phyloP scores from a whole-genome alignment of 2,797 vertebrate genomes.

The Kryptopterus vitreolus region DNA sequence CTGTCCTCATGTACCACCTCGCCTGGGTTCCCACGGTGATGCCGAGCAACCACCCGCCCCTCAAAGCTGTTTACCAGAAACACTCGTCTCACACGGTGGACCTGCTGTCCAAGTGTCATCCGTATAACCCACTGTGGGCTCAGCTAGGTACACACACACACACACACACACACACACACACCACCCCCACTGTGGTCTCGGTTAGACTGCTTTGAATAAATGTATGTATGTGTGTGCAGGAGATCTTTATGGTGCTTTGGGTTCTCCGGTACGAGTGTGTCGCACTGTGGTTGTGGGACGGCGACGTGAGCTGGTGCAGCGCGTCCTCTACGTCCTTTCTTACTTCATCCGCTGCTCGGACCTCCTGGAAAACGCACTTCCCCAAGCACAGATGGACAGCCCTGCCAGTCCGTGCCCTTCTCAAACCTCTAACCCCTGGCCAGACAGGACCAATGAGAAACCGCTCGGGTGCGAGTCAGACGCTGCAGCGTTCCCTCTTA shows the following conservation, averaged over 20 bases:
- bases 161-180: not conserved
- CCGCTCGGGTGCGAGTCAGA: slow-evolving; percentile 4
- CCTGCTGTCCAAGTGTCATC: slow-evolving; percentile 82
- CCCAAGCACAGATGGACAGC: slow-evolving; percentile 36
- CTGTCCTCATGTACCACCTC: slow-evolving; percentile 83
- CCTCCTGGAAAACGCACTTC: slow-evolving; percentile 80
- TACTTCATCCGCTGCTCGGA: slow-evolving; percentile 88
- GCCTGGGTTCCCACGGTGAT: slow-evolving; percentile 88
- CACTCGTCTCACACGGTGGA: slow-evolving; percentile 79
- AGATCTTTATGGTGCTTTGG: slow-evolving; percentile 83
- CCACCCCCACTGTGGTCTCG: not conserved
- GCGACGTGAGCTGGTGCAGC: slow-evolving; percentile 81
- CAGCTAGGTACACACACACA: slow-evolving; percentile 76
- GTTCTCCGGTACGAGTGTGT: slow-evolving; percentile 80
- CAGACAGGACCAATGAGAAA: slow-evolving; percentile 64
- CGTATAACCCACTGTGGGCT: slow-evolving; percentile 86
- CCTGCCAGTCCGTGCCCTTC: slow-evolving; percentile 40
- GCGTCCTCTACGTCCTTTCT: slow-evolving; percentile 82
- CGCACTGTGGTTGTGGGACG: slow-evolving; percentile 83
- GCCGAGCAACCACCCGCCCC: slow-evolving; percentile 81
- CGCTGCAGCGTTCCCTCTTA: slow-evolving; percentile 37
- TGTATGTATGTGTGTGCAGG: slow-evolving; percentile 62
- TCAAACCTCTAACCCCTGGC: slow-evolving; percentile 54
- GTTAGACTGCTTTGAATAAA: not conserved
- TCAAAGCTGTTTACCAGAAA: slow-evolving; percentile 80